These are phyloP conservation scores for Platorchestia sp. DNA, from an alignment of 1,140 invertebrate species.

Conservation along the genomic window DNA sequence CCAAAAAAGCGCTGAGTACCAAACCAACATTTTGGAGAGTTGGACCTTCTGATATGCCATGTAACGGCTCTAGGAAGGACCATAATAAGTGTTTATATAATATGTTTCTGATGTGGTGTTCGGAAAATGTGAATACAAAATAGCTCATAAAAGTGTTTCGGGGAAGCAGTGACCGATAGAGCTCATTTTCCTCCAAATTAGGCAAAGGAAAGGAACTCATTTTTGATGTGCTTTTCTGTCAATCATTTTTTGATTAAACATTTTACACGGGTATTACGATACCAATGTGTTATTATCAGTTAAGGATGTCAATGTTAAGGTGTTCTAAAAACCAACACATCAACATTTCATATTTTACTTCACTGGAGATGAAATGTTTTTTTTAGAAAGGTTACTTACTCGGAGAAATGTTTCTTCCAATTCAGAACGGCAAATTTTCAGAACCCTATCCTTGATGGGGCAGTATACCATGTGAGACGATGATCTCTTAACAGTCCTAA, in stretches of 20 bases:
- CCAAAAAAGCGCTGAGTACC: not conserved
- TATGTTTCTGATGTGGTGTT: not conserved
- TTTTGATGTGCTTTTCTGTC: too few species aligned
- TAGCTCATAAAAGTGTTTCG: not conserved
- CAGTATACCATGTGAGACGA: not conserved
- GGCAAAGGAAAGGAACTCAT: too few species aligned
- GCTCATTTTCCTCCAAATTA: too few species aligned
- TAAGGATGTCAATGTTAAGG: too few species aligned
- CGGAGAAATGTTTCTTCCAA: not conserved
- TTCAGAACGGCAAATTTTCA: not conserved
- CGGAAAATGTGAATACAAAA: not conserved
- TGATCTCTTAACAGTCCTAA: not conserved
- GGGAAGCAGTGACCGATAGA: too few species aligned
- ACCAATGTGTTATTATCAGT: too few species aligned
- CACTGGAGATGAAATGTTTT: too few species aligned
- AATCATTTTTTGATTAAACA: too few species aligned
- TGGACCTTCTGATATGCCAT: not conserved
- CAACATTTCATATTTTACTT: too few species aligned
- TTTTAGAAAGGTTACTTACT: not conserved
- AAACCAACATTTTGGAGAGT: not conserved
- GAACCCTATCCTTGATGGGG: not conserved
- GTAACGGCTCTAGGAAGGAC: not conserved
- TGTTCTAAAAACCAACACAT: too few species aligned
- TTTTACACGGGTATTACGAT: too few species aligned
- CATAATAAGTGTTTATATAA: not conserved